Percentiles rank a stretch among this genome's conserved stretches.
These are phyloP conservation scores for Tragelaphus buxtoni DNA, from an alignment of 2,113 vertebrate species.

Conservation along the genomic window DNA sequence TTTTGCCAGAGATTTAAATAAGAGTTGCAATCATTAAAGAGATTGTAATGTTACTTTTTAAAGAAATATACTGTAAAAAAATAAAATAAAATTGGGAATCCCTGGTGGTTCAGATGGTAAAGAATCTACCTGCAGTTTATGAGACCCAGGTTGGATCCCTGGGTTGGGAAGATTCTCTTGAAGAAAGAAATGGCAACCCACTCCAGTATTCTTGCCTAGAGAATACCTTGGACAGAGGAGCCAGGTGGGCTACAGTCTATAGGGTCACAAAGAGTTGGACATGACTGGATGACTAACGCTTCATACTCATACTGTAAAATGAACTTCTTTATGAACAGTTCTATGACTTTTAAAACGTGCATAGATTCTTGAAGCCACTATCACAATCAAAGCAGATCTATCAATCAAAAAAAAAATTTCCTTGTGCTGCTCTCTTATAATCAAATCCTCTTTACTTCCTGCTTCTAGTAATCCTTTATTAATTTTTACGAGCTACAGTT, in stretches of 20 bases:
- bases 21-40: neutral
- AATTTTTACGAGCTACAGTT: neutral
- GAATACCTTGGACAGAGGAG: neutral
- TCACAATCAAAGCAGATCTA: neutral
- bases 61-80: neutral
- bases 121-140: neutral
- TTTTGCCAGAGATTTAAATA: neutral
- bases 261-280: neutral
- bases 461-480: neutral
- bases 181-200: neutral
- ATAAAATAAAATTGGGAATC: neutral
- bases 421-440: neutral
- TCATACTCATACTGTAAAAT: neutral
- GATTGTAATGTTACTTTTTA: neutral
- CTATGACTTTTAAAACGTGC: neutral
- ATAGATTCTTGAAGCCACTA: neutral
- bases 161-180: neutral
- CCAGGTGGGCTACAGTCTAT: neutral
- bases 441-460: neutral
- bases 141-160: neutral
- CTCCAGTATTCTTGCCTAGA: neutral
- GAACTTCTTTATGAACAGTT: neutral
- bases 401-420: neutral
- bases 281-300: neutral
- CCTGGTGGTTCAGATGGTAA: neutral